Evolutionary conservation across 2,113 vertebrate genomes (phyloP), one percentile per base, ranked within the genome.

Genomic region (Ictalurus punctatus): DNA sequence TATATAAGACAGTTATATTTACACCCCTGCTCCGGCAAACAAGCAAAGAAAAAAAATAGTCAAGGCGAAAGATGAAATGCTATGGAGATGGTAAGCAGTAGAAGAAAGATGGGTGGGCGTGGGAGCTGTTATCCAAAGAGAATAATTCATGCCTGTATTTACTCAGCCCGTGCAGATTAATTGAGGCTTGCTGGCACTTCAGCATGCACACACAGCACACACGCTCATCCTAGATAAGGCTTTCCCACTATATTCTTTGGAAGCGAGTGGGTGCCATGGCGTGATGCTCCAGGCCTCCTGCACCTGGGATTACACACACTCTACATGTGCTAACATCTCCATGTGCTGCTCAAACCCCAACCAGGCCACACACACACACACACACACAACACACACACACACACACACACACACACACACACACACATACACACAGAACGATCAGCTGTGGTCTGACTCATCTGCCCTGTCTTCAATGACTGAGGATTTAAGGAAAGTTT

Each of bases 71-170:
- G 84, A 74, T 71, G 74, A 87, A 79, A 48, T 86, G 52, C 73
- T 56, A 65, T 37, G 17, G 63, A 84, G 80, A 86, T 52, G 56
- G 30, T 37, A 37, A 90, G 14, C 61, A 63, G 27, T 80, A 10
- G 54, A 89, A 44, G 73, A 54, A 79, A 76, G 54, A 54, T 84
- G 40, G 59, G 54, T 63, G 89, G 76, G 80, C 63, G 52, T 44
- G 48, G 71, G 25, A 56, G 82, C 87, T 48, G 87, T 82, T 81
- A 86, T 83, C 83, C 63, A 90, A 90, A 90, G 87, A 91, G 79
- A 92, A 93, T 93, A 89, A 93, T 92, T 93, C 89, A 93, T 93
- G 89, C 80, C 83, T 85, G 40, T 88, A 71, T 90, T 90, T 90
- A 89, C 89, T 88, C 67, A 88, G 52, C 83, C 63, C 37, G 84